Base-by-base conservation (phyloP, 2,888 invertebrate species). In the Pegoplata infirma region DNA sequence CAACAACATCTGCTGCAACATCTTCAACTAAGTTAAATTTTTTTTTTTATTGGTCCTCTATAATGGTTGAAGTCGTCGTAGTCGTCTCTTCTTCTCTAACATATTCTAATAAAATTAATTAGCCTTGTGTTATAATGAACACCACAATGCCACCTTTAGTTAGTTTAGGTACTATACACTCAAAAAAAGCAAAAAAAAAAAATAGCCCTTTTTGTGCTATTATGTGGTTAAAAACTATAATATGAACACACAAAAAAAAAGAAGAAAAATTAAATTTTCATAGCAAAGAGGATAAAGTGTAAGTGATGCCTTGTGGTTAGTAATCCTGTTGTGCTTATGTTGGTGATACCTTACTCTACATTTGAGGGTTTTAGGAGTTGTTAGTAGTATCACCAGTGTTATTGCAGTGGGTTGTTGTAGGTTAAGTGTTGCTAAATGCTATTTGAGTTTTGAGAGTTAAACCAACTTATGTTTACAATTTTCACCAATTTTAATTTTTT, bases 31-130 rank as follows among this genome's bases (percentile, higher is more conserved):
- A 25, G n/a, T 28, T 28, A 12, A 10, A 40, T n/a, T 40, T 36
- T 36, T 36, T 36, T 12, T 1, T 40, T 5, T 40, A 4, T n/a
- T n/a, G n/a, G n/a, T n/a, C n/a, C n/a, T n/a, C n/a, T n/a, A n/a
- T n/a, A n/a, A n/a, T 2, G n/a, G n/a, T 5, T 1, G 4, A n/a
- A 12, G 36, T 40, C 4, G 36, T 40, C 2, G 36, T n/a, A 5
- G n/a, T 40, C 10, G 14, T n/a, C n/a, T 12, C 12, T 40, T n/a
- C 36, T 40, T 25, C 53, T 53, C 53, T 53, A 21, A 40, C 17
- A 67, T 16, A 44, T 55, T 64, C 68, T 82, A 85, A 86, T 85
- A 83, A 87, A 87, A 87, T 87, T 87, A 86, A 86, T 86, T 87
- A 87, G 86, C 84, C 82, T 82, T 82, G 81, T 84, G 84, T 83